Evolutionary conservation across 1,140 invertebrate genomes (phyloP), one percentile per base, ranked within the genome.

Genomic region (Psix sp.): DNA sequence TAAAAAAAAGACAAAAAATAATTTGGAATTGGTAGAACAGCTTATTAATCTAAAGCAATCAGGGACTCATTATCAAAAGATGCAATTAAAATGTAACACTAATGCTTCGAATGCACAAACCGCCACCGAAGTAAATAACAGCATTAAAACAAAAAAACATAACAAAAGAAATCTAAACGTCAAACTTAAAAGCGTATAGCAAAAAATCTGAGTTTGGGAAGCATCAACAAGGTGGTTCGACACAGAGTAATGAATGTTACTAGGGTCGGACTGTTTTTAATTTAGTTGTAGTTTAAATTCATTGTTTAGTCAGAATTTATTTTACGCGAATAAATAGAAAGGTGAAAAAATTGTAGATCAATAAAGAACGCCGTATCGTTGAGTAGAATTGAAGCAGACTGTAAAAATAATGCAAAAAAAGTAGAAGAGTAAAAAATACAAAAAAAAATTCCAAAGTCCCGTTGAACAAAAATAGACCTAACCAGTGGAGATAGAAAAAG

Each of bases 31-130:
- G 21, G 33, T 5, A 38, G 56, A 15, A 60, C 14, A 33, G 20
- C 17, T 65, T 17, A 59, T 20, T 66, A 38, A 66, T 49, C 54
- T 66, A 73, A 5, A 67, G 56, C 62, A 74, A 62, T 74, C 62
- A 67, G 56, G 48, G 62, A 39, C 21, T 51, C 39, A 67, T 65
- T 45, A 49, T 57, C 52, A 76, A 66, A n/a, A 82, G 26, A 79
- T 81, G 75, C 75, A 74, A 62, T 76, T 77, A 48, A 59, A 46
- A 52, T 20, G 48, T 52, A 57, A 60, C 43, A 65, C 66, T 77
- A 79, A 73, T 43, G 72, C 76, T 48, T 45, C 42, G 74, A 80
- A 78, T 79, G 74, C 78, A 78, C 74, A 76, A 78, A 77, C 54
- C 56, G 72, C 33, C 60, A 73, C 48, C 17, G 51, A 59, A 65